Evolutionary conservation across 2,113 vertebrate species (phyloP).

Genomic region (Perca fluviatilis): DNA sequence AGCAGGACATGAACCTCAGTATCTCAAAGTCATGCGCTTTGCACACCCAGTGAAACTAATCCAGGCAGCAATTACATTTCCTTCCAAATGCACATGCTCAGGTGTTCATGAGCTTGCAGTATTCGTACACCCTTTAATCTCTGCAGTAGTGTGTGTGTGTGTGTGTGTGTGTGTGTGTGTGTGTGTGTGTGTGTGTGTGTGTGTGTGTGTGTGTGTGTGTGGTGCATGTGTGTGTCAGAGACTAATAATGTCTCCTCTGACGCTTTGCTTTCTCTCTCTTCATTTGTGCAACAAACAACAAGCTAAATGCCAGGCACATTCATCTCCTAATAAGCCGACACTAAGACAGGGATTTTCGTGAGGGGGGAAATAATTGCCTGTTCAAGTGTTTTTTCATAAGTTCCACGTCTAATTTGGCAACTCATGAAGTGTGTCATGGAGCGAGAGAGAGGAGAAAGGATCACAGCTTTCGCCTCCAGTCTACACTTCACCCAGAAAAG

Average conservation of each 20-base stretch:
- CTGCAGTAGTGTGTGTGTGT: conserved; percentile 1
- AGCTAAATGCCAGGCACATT: conserved; percentile 68
- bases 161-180: background rate
- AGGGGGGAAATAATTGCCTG: conserved; percentile 70
- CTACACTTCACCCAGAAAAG: conserved; percentile 61
- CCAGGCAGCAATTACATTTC: background rate
- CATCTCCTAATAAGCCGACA: conserved; percentile 72
- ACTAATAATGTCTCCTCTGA: conserved; percentile 53
- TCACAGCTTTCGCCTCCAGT: conserved; percentile 67
- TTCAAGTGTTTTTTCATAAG: conserved; percentile 73
- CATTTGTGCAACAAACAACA: conserved; percentile 65
- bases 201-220: too few species aligned
- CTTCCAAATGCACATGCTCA: conserved; percentile 14
- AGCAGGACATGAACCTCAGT: background rate
- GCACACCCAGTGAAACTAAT: background rate
- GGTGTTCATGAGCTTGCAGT: conserved; percentile 19
- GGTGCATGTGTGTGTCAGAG: conserved; percentile 6
- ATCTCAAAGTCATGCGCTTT: background rate
- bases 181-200: conserved; percentile 2
- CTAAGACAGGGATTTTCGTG: conserved; percentile 59
- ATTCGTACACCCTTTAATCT: conserved; percentile 25
- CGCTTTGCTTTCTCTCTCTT: conserved; percentile 44
- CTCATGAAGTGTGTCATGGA: conserved; percentile 71
- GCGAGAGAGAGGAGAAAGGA: conserved; percentile 53
- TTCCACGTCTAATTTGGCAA: conserved; percentile 73